Evolutionary conservation across 1,140 invertebrate genomes (phyloP).

Genomic region (Drosophila miranda): DNA sequence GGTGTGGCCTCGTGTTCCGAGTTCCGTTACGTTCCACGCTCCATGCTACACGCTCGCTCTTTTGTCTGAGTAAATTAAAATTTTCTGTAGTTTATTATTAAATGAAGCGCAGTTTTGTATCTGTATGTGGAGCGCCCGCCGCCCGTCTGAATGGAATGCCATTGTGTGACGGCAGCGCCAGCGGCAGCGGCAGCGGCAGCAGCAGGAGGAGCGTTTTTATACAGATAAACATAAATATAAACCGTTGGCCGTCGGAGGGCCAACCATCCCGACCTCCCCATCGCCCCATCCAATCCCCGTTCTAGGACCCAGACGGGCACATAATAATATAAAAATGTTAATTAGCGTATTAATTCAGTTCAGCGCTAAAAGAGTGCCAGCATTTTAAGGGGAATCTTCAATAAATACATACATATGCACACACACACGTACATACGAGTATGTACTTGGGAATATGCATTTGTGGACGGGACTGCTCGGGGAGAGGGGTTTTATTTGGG

Average conservation of each 20-base stretch:
- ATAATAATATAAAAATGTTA: constrained; percentile 78
- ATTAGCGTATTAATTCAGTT: constrained; percentile 76
- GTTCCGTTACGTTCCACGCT: constrained; percentile 46
- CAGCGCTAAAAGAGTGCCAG: constrained; percentile 21
- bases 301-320: constrained; percentile 37
- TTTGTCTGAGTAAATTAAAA: constrained; percentile 79
- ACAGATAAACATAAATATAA: constrained; percentile 53
- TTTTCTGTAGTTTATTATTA: constrained; percentile 82
- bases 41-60: constrained; percentile 5
- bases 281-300: too few species aligned
- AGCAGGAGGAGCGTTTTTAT: constrained; percentile 45
- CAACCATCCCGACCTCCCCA: constrained; percentile 4
- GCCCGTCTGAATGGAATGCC: constrained; percentile 16
- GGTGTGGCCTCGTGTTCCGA: constrained; percentile 48
- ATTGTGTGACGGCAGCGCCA: background rate
- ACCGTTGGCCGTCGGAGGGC: constrained; percentile 44
- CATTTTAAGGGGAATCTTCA: background rate
- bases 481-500: too few species aligned
- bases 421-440: too few species aligned
- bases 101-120: constrained; percentile 81
- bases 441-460: too few species aligned
- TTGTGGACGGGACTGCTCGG: too few species aligned
- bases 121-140: constrained; percentile 50
- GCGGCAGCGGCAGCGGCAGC: background rate
- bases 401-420: background rate